Conservation (phyloP, 2,888 invertebrate genomes). For the Fragum sueziense region DNA sequence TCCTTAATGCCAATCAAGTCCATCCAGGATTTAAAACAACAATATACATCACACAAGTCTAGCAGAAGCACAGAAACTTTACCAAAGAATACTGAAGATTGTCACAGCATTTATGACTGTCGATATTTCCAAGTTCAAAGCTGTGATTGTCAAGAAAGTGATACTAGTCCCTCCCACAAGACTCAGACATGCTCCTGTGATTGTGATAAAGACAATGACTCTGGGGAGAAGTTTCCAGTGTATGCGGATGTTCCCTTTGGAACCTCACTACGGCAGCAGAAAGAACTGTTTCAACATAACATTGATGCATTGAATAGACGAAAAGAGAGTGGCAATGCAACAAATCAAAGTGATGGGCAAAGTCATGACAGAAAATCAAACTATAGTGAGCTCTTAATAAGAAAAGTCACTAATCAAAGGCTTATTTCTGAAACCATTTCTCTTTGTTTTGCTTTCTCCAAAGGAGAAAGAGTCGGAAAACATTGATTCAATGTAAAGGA, state of each 20-base stretch:
- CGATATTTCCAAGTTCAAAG: constrained; percentile 43
- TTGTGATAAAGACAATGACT: constrained; percentile 2
- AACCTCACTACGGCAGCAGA: constrained; percentile 74
- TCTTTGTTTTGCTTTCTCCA: too few relatives aligned
- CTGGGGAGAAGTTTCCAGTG: constrained; percentile 62
- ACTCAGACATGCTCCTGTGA: background rate
- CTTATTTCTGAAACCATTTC: too few relatives aligned
- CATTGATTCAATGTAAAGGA: too few relatives aligned
- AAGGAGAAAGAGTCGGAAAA: too few relatives aligned
- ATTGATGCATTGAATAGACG: constrained; percentile 57
- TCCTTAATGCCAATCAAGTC: constrained; percentile 45
- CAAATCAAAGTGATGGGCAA: background rate
- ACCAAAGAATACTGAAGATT: constrained; percentile 25
- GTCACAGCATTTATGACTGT: constrained; percentile 46
- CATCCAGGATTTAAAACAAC: constrained; percentile 46
- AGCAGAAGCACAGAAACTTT: constrained; percentile 33
- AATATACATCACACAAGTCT: constrained; percentile 28
- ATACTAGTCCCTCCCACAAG: background rate
- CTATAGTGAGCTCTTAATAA: background rate
- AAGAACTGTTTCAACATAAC: constrained; percentile 70
- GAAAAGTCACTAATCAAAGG: too few relatives aligned
- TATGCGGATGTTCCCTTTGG: constrained; percentile 74
- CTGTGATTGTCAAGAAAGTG: constrained; percentile 4
- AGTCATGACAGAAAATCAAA: background rate
- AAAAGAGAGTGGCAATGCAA: constrained; percentile 54